phyloP scores from a whole-genome alignment of 1,140 invertebrate species.

The Centruroides sculpturatus region DNA sequence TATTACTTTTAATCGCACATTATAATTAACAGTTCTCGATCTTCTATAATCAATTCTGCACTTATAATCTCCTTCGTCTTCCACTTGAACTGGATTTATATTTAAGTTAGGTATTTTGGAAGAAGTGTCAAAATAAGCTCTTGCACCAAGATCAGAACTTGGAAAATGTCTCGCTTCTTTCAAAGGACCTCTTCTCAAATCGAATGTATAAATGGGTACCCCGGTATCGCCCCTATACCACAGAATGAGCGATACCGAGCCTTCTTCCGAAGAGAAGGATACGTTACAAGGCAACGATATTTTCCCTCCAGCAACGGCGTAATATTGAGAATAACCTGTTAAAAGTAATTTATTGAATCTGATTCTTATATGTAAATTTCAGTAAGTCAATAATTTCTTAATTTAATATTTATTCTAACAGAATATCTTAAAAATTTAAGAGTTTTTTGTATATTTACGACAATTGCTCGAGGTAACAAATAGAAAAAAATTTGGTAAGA shows the following conservation, averaged over 20 bases:
- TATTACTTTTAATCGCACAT: slow-evolving; percentile 18
- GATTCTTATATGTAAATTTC: too few species aligned
- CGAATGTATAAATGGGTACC: slow-evolving; percentile 20
- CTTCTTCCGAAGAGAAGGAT: slow-evolving; percentile 51
- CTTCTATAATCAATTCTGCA: slow-evolving; percentile 80
- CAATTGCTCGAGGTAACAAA: too few species aligned
- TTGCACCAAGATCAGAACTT: slow-evolving; percentile 9
- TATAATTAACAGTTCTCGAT: slow-evolving; percentile 49
- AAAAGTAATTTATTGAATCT: too few species aligned
- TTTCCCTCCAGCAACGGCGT: slow-evolving; percentile 51
- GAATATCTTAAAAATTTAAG: too few species aligned
- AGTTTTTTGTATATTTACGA: too few species aligned
- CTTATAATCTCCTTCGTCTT: slow-evolving; percentile 74
- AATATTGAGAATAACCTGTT: slow-evolving; percentile 14
- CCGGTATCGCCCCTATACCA: slow-evolving; percentile 55
- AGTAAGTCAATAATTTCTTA: too few species aligned
- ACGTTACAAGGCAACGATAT: slow-evolving; percentile 68
- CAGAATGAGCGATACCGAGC: slow-evolving; percentile 61
- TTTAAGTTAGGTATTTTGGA: slow-evolving; percentile 49
- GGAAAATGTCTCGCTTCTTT: slow-evolving; percentile 17
- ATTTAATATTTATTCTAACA: too few species aligned
- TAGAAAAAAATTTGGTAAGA: too few species aligned
- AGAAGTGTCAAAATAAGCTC: slow-evolving; percentile 16
- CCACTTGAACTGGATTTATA: slow-evolving; percentile 55
- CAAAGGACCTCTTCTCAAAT: slow-evolving; percentile 17